A percentile compares a stretch with the other conserved stretches of the same genome.
Conservation (phyloP, 1,140 invertebrate species). For the Samia ricini region DNA sequence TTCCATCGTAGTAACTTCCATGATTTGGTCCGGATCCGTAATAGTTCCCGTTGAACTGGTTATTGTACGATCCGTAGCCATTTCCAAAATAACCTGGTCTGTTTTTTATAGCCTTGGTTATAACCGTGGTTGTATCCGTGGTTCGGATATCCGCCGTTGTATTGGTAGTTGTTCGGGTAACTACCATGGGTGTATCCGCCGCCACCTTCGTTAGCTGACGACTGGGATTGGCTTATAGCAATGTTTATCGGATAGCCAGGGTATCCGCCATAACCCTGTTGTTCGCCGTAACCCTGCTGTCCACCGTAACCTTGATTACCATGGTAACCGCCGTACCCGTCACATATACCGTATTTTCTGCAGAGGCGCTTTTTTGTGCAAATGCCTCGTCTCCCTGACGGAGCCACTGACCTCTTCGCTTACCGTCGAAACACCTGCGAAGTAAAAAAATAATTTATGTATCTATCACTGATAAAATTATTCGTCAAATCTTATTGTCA, state of each 20-base stretch:
- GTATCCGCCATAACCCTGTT: slow-evolving; percentile 17
- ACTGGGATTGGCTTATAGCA: slow-evolving; percentile 65
- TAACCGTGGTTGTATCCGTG: slow-evolving; percentile 24
- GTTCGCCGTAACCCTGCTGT: slow-evolving; percentile 24
- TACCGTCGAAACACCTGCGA: slow-evolving; percentile 24
- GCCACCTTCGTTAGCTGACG: slow-evolving; percentile 50
- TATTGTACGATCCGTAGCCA: slow-evolving; percentile 47
- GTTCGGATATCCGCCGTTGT: slow-evolving; percentile 36
- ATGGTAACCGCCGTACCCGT: slow-evolving; percentile 29
- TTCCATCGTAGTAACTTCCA: slow-evolving; percentile 28
- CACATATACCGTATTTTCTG: slow-evolving; percentile 45
- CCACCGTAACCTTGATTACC: slow-evolving; percentile 27
- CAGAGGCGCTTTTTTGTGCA: slow-evolving; percentile 44
- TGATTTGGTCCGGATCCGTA: slow-evolving; percentile 32
- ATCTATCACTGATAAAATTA: background rate
- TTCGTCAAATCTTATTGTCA: background rate
- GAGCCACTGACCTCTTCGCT: slow-evolving; percentile 13
- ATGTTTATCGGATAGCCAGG: slow-evolving; percentile 49
- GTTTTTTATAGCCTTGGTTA: no score
- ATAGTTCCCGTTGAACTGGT: slow-evolving; percentile 63
- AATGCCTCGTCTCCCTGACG: slow-evolving; percentile 30
- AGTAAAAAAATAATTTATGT: background rate
- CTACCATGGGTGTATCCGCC: slow-evolving; percentile 44
- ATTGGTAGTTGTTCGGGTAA: slow-evolving; percentile 60
- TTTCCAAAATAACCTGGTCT: slow-evolving; percentile 45